A percentile compares a stretch with the other conserved stretches of the same genome.
These are phyloP conservation scores for Drosophila trapezifrons DNA, from an alignment of 1,140 invertebrate species.

Conservation along the genomic window DNA sequence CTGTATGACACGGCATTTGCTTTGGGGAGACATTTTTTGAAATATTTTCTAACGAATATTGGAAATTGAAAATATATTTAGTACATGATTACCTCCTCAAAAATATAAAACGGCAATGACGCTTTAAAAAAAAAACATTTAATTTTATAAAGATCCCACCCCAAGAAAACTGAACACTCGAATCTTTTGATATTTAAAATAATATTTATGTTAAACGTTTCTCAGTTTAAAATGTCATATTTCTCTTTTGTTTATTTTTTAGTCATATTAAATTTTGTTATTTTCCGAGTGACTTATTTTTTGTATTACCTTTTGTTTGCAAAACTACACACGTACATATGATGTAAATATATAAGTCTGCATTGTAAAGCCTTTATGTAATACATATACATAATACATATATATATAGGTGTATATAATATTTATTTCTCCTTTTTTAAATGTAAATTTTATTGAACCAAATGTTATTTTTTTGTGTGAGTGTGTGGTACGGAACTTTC, in stretches of 20 bases:
- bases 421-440: conserved; percentile 41
- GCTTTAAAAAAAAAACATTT: neutral
- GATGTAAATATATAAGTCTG: conserved; percentile 55
- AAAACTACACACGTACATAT: conserved; percentile 51
- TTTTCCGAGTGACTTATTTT: conserved; percentile 30
- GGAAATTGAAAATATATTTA: no score
- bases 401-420: conserved; percentile 47
- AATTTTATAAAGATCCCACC: neutral
- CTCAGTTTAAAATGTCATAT: conserved; percentile 46
- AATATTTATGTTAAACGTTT: conserved; percentile 43
- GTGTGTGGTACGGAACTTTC: conserved; percentile 49
- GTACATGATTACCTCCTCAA: no score
- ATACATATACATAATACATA: conserved; percentile 37
- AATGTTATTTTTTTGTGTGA: conserved; percentile 24
- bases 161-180: conserved; percentile 9
- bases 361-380: conserved; percentile 46
- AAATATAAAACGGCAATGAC: no score
- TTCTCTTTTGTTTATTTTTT: conserved; percentile 23
- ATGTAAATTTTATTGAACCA: conserved; percentile 51
- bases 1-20: conserved; percentile 7
- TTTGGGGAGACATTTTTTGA: neutral
- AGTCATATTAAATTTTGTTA: conserved; percentile 38
- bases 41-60: no score
- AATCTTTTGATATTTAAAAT: conserved; percentile 43
- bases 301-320: conserved; percentile 28